Evolutionary conservation across 2,797 vertebrate genomes (phyloP).

Genomic region (Alca torda): DNA sequence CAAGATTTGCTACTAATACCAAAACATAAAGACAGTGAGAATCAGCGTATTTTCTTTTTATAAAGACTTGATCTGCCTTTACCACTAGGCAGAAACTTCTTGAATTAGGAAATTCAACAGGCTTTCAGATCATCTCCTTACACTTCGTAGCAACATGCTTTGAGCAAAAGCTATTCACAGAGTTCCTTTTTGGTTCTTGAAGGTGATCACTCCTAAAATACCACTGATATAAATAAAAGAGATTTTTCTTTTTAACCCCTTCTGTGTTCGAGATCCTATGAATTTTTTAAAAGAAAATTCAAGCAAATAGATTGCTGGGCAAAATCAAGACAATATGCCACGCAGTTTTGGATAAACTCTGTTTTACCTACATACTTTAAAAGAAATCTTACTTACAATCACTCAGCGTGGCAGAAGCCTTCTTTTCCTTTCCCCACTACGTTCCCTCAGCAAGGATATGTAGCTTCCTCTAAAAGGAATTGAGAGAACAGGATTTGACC

Average conservation of each 20-base stretch:
- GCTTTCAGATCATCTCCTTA: background rate
- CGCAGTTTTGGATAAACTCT: background rate
- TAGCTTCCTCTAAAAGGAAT: conserved; percentile 39
- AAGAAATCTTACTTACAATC: conserved; percentile 20
- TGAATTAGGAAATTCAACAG: background rate
- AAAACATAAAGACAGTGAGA: background rate
- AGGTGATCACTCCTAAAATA: background rate
- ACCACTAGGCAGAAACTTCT: background rate
- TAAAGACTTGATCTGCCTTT: background rate
- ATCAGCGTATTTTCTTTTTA: background rate
- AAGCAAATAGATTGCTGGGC: background rate
- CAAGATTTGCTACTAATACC: background rate
- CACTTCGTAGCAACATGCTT: fast-evolving
- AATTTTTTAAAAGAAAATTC: background rate
- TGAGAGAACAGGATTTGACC: conserved; percentile 48
- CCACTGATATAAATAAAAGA: background rate
- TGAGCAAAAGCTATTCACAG: background rate
- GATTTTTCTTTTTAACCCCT: background rate
- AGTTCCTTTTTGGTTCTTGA: background rate
- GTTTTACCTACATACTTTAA: background rate
- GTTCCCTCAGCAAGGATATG: conserved; percentile 35
- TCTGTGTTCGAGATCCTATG: background rate
- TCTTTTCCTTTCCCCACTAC: conserved; percentile 39
- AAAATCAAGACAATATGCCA: background rate
- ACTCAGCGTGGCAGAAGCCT: conserved; percentile 39